phyloP scores from a whole-genome alignment of 2,888 invertebrate genomes.

The Nycteola revayana region DNA sequence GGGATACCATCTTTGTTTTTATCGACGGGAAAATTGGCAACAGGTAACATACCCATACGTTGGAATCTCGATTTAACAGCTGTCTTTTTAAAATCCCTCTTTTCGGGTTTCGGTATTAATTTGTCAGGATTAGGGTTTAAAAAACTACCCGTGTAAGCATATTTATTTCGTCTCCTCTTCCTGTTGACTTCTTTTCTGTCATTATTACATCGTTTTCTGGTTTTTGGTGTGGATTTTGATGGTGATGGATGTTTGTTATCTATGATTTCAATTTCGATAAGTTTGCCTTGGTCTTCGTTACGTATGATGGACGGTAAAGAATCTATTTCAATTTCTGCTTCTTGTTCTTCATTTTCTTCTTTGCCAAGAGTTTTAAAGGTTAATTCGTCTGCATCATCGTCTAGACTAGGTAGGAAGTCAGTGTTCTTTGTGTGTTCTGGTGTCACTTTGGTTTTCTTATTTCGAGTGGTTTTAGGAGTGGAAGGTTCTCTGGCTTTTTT shows the following conservation, averaged over 20 bases:
- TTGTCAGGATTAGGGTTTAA: background rate
- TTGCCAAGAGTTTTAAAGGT: too few species aligned
- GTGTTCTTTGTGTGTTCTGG: too few species aligned
- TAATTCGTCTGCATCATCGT: slow-evolving; percentile 7
- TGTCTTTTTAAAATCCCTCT: slow-evolving; percentile 35
- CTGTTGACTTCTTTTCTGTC: too few species aligned
- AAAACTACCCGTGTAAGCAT: too few species aligned
- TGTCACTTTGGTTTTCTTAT: too few species aligned
- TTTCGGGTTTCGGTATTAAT: slow-evolving; percentile 20
- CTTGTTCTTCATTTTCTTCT: too few species aligned
- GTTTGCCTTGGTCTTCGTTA: slow-evolving; percentile 9
- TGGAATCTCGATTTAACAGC: slow-evolving; percentile 47
- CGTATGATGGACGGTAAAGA: slow-evolving; percentile 8
- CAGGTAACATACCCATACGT: slow-evolving; percentile 44
- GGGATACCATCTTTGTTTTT: too few species aligned
- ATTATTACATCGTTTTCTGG: too few species aligned
- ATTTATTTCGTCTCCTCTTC: too few species aligned
- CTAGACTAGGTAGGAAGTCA: background rate
- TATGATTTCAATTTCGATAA: slow-evolving; percentile 41
- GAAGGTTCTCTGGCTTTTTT: too few species aligned
- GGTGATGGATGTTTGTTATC: slow-evolving; percentile 23
- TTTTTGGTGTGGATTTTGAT: too few species aligned
- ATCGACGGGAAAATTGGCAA: slow-evolving; percentile 53
- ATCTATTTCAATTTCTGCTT: slow-evolving; percentile 6
- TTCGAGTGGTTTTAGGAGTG: too few species aligned